Conservation (phyloP, 2,888 invertebrate species). For the Drosophila incognita region DNA sequence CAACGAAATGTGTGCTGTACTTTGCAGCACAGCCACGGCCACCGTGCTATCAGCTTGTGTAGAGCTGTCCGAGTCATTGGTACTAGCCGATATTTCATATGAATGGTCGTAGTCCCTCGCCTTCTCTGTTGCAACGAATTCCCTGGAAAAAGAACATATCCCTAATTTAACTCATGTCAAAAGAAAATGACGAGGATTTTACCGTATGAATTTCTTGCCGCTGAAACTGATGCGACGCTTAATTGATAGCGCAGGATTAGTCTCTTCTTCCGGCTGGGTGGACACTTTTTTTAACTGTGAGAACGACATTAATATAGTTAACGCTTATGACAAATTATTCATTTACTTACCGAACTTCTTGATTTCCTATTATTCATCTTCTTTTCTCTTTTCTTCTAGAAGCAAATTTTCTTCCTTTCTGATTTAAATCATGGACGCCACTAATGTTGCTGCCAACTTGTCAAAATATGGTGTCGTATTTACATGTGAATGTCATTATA, state of each 20-base stretch:
- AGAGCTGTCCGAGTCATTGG: conserved; percentile 53
- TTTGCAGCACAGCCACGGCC: conserved; percentile 36
- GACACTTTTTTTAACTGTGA: conserved; percentile 45
- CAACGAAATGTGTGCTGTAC: conserved; percentile 20
- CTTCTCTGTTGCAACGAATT: conserved; percentile 59
- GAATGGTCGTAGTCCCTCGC: conserved; percentile 59
- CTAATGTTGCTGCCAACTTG: conserved; percentile 27
- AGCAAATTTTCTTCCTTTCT: conserved; percentile 2
- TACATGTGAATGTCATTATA: conserved; percentile 11
- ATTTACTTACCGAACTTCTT: conserved; percentile 57
- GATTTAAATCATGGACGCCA: conserved; percentile 51
- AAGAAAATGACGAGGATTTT: not conserved
- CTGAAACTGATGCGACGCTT: conserved; percentile 71
- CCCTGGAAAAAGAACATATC: conserved; percentile 29
- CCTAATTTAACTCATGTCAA: not conserved
- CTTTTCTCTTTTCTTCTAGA: not conserved
- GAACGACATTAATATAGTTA: not conserved
- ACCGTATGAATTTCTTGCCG: conserved; percentile 67
- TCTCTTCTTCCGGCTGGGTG: conserved; percentile 24
- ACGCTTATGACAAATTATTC: not conserved
- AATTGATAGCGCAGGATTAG: conserved; percentile 6
- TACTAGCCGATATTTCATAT: conserved; percentile 66
- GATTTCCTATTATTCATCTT: conserved; percentile 51
- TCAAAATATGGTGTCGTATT: not conserved
- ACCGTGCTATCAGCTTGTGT: conserved; percentile 22